Evolutionary conservation across 2,113 vertebrate species (phyloP).

Genomic region (Ovis canadensis): DNA sequence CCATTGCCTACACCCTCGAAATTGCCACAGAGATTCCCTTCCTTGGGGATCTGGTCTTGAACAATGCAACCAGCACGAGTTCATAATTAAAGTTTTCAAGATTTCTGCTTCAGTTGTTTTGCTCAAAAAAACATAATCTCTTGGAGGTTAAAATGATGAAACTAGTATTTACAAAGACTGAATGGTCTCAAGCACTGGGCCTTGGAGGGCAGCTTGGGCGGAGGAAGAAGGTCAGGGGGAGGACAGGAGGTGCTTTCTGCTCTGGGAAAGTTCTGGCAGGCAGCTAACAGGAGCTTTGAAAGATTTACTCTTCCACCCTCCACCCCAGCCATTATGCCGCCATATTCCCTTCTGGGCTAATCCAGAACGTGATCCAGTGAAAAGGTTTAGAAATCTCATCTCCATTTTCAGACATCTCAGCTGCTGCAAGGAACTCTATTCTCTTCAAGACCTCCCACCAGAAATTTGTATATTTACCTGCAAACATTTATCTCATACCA

Average conservation of each 20-base stretch:
- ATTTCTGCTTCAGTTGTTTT: constrained; percentile 71
- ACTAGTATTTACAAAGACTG: constrained; percentile 39
- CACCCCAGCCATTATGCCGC: constrained; percentile 37
- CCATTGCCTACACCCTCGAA: neutral
- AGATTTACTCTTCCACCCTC: neutral
- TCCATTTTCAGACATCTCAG: neutral
- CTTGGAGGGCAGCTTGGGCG: neutral
- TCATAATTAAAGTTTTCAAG: constrained; percentile 42
- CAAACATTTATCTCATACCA: neutral
- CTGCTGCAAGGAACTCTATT: neutral
- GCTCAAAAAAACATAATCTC: constrained; percentile 66
- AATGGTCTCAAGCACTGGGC: neutral
- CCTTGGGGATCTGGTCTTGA: constrained; percentile 42
- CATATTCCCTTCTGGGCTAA: constrained; percentile 27
- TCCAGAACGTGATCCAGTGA: constrained; percentile 55
- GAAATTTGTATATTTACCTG: neutral
- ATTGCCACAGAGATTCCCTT: constrained; percentile 39
- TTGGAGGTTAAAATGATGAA: constrained; percentile 22
- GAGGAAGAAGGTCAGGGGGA: neutral
- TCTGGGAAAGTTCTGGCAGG: neutral
- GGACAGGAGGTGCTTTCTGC: constrained; percentile 8
- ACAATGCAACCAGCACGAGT: constrained; percentile 32
- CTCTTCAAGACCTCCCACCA: neutral
- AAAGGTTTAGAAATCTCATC: neutral
- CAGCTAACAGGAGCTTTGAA: neutral